Conservation (phyloP, 2,113 vertebrate species). For the Neopipo cinnamomea region DNA sequence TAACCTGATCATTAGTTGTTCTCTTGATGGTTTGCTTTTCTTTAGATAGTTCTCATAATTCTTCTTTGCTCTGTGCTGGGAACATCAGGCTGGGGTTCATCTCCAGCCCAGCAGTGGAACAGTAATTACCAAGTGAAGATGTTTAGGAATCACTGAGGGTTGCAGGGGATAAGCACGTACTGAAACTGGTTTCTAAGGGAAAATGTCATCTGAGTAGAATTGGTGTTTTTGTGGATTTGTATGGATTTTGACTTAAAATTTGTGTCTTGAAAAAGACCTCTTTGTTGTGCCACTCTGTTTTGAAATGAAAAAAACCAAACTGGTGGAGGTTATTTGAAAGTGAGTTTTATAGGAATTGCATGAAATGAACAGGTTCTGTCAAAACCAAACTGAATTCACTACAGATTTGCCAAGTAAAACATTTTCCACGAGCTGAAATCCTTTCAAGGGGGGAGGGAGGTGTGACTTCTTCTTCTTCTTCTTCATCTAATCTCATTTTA, state of each 20-base stretch:
- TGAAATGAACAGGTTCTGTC: neutral
- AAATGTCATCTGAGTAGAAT: neutral
- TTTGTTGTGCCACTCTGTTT: neutral
- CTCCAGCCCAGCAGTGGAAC: rapidly evolving
- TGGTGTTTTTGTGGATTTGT: neutral
- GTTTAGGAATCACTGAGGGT: neutral
- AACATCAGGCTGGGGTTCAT: neutral
- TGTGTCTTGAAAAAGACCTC: neutral
- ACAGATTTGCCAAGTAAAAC: neutral
- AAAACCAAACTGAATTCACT: neutral
- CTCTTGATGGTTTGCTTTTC: neutral
- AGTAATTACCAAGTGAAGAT: neutral
- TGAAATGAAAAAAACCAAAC: neutral
- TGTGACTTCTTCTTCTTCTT: neutral
- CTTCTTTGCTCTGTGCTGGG: neutral
- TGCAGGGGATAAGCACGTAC: neutral
- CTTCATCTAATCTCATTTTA: neutral
- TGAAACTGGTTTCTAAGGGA: neutral
- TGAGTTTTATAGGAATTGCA: neutral
- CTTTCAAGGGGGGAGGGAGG: neutral
- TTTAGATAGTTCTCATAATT: neutral
- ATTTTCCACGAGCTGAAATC: neutral
- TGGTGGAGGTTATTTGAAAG: neutral
- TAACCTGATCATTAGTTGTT: neutral
- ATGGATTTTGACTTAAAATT: neutral